Percentiles rank a stretch among this genome's conserved stretches.
phyloP scores from a whole-genome alignment of 2,113 vertebrate genomes.

The Anhinga rufa region DNA sequence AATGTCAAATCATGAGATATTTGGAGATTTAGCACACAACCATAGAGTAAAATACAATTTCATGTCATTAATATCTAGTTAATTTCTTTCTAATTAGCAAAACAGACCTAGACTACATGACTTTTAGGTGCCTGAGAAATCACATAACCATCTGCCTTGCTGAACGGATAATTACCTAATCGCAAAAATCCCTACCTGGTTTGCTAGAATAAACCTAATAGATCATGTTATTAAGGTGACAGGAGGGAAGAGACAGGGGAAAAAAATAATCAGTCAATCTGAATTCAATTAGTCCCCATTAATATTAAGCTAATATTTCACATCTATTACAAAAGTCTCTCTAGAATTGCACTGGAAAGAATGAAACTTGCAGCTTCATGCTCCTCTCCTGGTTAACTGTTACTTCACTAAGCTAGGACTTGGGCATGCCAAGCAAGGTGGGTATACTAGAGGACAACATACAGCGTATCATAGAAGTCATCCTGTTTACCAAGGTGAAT shows the following conservation, averaged over 20 bases:
- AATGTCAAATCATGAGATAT: not conserved
- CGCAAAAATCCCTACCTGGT: not conserved
- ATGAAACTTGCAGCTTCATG: not conserved
- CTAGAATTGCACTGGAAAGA: not conserved
- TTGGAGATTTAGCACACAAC: not conserved
- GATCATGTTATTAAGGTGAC: not conserved
- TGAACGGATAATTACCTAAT: not conserved
- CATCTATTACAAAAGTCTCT: not conserved
- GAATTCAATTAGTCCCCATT: not conserved
- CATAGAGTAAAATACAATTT: not conserved
- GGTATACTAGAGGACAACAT: not conserved
- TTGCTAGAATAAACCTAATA: not conserved
- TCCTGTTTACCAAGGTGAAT: not conserved
- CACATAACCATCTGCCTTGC: not conserved
- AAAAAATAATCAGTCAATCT: not conserved
- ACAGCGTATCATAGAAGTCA: not conserved
- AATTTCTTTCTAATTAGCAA: not conserved
- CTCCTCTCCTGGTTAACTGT: not conserved
- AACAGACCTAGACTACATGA: not conserved
- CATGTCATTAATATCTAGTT: not conserved
- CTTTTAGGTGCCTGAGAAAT: not conserved
- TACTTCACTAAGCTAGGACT: not conserved
- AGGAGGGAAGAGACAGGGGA: not conserved
- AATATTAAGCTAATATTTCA: not conserved
- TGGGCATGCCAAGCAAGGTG: not conserved